Evolutionary conservation across 2,797 vertebrate genomes (phyloP).

Genomic region (Molossus alvarezi): DNA sequence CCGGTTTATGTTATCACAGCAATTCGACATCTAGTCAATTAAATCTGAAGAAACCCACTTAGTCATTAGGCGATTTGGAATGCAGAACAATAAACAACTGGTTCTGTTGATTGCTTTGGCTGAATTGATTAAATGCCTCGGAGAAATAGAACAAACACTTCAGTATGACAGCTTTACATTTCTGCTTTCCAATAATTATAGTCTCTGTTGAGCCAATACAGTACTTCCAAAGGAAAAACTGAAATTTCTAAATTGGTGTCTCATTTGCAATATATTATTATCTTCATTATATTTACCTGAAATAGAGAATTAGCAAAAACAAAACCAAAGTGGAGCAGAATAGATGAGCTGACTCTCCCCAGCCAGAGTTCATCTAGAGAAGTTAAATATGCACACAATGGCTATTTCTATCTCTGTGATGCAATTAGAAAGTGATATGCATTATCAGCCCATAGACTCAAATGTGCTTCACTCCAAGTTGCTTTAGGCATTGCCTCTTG

Average conservation of each 20-base stretch:
- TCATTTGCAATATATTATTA: conserved; percentile 69
- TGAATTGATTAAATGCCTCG: conserved; percentile 75
- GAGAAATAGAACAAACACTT: conserved; percentile 73
- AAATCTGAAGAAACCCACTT: conserved; percentile 71
- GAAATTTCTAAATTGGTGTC: conserved; percentile 58
- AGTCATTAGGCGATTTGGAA: conserved; percentile 72
- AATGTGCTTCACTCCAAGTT: conserved; percentile 46
- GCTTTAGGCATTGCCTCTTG: conserved; percentile 45
- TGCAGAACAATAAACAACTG: conserved; percentile 68
- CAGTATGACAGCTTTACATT: conserved; percentile 80
- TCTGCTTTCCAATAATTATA: conserved; percentile 83
- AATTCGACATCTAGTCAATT: conserved; percentile 60
- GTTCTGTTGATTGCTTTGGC: conserved; percentile 75
- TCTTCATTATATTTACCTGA: conserved; percentile 77
- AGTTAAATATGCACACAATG: background rate
- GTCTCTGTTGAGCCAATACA: conserved; percentile 68
- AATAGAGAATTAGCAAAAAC: conserved; percentile 64
- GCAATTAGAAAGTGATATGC: background rate
- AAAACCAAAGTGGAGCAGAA: conserved; percentile 49
- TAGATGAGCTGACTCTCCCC: background rate
- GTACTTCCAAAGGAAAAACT: conserved; percentile 68
- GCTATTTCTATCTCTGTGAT: conserved; percentile 37
- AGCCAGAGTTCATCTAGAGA: conserved; percentile 44
- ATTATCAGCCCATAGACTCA: conserved; percentile 37
- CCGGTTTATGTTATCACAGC: conserved; percentile 50